These are phyloP conservation scores for Neosalanx taihuensis DNA, from an alignment of 2,797 vertebrate genomes.

Conservation along the genomic window DNA sequence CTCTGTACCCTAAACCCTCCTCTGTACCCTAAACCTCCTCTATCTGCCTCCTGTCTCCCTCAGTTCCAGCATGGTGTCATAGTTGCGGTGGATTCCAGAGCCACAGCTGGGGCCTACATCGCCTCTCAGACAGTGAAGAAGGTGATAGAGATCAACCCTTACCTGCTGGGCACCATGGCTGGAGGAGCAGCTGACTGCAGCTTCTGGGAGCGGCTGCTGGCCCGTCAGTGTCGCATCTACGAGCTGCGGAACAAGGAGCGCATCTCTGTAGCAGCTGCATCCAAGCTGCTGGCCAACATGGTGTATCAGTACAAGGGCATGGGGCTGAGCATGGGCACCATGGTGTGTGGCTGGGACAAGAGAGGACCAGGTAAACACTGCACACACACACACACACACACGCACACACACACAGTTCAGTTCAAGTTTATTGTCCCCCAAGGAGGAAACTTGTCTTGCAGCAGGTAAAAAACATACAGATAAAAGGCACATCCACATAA, in stretches of 20 bases:
- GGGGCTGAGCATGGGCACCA: slow-evolving; percentile 93
- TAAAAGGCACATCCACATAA: too few relatives aligned
- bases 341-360: slow-evolving; percentile 96
- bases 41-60: not conserved
- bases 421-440: too few relatives aligned
- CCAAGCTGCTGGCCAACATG: slow-evolving; percentile 93
- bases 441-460: too few relatives aligned
- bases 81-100: slow-evolving; percentile 88
- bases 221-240: slow-evolving; percentile 88
- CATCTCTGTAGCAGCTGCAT: slow-evolving; percentile 89
- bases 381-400: not conserved
- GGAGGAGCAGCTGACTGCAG: slow-evolving; percentile 89
- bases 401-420: not conserved
- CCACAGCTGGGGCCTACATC: slow-evolving; percentile 87
- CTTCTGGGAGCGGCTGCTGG: slow-evolving; percentile 90
- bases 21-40: not conserved
- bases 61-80: slow-evolving; percentile 87
- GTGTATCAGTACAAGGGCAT: slow-evolving; percentile 95
- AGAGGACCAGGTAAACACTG: slow-evolving; percentile 81
- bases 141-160: slow-evolving; percentile 92
- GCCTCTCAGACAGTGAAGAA: slow-evolving; percentile 91
- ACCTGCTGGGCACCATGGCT: slow-evolving; percentile 90
- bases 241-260: slow-evolving; percentile 92
- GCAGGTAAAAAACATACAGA: too few relatives aligned
- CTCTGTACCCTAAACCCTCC: too few relatives aligned